Evolutionary conservation across 2,888 invertebrate genomes (phyloP).

Genomic region (Meganola albula): DNA sequence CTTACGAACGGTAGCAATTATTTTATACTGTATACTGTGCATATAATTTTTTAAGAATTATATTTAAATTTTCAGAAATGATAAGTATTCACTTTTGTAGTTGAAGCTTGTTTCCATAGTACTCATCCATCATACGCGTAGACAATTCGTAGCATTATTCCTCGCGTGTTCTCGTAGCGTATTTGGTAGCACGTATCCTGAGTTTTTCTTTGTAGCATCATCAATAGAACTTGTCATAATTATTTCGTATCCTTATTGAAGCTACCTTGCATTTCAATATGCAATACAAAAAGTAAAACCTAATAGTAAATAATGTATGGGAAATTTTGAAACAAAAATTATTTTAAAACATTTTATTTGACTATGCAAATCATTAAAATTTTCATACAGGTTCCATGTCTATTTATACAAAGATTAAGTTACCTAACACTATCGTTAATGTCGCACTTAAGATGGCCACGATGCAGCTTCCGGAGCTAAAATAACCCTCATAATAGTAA

Average conservation of each 20-base stretch:
- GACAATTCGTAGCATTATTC: too few species aligned
- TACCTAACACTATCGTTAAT: constrained; percentile 58
- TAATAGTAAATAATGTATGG: background rate
- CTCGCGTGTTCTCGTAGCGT: background rate
- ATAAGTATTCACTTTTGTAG: too few species aligned
- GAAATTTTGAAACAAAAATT: constrained; percentile 20
- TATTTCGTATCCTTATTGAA: background rate
- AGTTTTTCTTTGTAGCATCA: background rate
- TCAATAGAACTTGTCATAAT: background rate
- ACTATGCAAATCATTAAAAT: constrained; percentile 62
- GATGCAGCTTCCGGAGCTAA: constrained; percentile 52
- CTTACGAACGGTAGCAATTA: too few species aligned
- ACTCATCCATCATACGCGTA: too few species aligned
- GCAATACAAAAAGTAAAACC: too few species aligned
- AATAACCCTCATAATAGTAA: too few species aligned
- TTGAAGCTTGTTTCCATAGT: too few species aligned
- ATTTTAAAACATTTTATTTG: constrained; percentile 71
- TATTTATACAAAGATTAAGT: constrained; percentile 51
- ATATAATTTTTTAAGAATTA: too few species aligned
- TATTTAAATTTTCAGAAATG: too few species aligned
- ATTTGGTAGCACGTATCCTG: background rate
- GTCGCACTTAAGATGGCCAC: constrained; percentile 71
- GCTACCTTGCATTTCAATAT: background rate
- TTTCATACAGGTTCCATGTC: constrained; percentile 56
- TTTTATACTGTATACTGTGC: too few species aligned